Evolutionary conservation across 1,140 invertebrate genomes (phyloP).

Genomic region (Drosophila parvula): DNA sequence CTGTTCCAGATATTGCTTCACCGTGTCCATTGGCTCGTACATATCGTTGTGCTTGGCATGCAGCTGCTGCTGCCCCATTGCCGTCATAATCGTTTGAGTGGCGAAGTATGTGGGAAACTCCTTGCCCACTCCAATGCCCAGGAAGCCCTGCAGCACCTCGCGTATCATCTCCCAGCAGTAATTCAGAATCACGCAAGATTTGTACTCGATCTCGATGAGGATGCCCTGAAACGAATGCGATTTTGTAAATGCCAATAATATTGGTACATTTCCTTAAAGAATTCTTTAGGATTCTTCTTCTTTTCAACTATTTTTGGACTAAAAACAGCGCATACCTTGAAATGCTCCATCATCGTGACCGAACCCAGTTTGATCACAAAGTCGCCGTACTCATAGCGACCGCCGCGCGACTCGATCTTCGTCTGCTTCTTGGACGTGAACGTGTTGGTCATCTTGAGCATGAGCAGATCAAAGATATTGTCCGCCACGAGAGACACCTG

Average conservation of each 20-base stretch:
- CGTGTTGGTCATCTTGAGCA: constrained; percentile 94
- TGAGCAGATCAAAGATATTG: constrained; percentile 94
- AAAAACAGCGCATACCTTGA: constrained; percentile 86
- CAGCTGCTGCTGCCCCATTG: constrained; percentile 78
- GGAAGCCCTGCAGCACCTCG: constrained; percentile 96
- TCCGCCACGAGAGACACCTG: constrained; percentile 95
- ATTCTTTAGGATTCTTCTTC: no score
- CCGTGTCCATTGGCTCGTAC: constrained; percentile 95
- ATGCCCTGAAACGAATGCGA: constrained; percentile 90
- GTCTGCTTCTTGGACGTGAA: constrained; percentile 95
- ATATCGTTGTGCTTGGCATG: constrained; percentile 90
- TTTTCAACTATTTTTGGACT: no score
- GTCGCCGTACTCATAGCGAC: constrained; percentile 95
- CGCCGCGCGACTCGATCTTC: constrained; percentile 96
- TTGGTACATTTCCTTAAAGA: no score
- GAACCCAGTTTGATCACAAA: constrained; percentile 97
- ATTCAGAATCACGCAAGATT: constrained; percentile 93
- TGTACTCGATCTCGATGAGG: constrained; percentile 97
- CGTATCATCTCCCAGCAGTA: constrained; percentile 96
- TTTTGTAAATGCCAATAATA: no score
- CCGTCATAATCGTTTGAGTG: constrained; percentile 83
- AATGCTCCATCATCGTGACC: constrained; percentile 95
- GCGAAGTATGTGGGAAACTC: constrained; percentile 87
- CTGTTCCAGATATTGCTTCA: constrained; percentile 97
- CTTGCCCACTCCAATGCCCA: constrained; percentile 90